These are phyloP conservation scores for Falco cherrug DNA, from an alignment of 2,797 vertebrate species.

Conservation along the genomic window DNA sequence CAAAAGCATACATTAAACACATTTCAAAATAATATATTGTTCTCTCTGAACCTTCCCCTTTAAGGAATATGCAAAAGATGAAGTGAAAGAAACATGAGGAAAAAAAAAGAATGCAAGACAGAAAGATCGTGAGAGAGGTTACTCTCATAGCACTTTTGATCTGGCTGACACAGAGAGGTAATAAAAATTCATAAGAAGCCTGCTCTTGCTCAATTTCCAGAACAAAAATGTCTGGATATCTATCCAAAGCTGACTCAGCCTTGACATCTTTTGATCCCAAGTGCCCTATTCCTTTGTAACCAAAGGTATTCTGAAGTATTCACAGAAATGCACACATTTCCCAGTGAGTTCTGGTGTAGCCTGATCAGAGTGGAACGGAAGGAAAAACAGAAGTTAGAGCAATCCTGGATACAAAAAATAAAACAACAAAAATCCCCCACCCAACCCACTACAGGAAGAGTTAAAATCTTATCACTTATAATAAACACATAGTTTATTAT, in stretches of 20 bases:
- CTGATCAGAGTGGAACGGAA: background rate
- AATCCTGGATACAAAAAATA: background rate
- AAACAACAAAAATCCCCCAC: background rate
- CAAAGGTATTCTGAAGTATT: background rate
- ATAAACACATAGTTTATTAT: background rate
- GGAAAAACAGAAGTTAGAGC: background rate
- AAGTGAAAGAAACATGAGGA: background rate
- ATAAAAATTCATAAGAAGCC: conserved; percentile 23
- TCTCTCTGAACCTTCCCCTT: background rate
- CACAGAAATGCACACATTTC: background rate
- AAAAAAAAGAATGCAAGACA: background rate
- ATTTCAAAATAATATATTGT: background rate
- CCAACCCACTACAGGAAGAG: background rate
- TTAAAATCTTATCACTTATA: background rate
- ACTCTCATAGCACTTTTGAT: background rate
- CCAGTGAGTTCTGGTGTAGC: background rate
- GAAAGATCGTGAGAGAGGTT: conserved; percentile 50
- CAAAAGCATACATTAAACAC: background rate
- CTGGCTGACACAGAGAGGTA: conserved; percentile 33
- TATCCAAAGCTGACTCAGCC: conserved; percentile 30
- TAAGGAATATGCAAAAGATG: background rate
- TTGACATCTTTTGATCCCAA: background rate
- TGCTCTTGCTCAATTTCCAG: conserved; percentile 47
- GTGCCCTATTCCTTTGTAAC: background rate
- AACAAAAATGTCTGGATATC: background rate